phyloP scores from a whole-genome alignment of 2,888 invertebrate genomes.

The Antheraea assamensis region DNA sequence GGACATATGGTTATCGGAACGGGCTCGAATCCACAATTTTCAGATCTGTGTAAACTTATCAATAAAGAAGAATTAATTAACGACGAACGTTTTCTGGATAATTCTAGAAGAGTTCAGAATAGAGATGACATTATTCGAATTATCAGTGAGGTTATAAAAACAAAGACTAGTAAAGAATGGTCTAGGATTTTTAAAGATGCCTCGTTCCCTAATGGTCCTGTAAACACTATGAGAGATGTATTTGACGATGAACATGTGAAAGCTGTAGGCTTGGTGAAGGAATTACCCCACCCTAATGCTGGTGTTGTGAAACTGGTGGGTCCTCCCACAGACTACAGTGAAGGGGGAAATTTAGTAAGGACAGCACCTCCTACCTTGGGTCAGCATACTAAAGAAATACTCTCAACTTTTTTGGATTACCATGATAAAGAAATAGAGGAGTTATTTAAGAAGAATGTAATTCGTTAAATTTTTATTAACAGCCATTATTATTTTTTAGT shows the following conservation, averaged over 20 bases:
- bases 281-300: constrained; percentile 85
- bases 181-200: constrained; percentile 85
- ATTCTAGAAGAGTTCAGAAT: constrained; percentile 89
- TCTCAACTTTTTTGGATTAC: constrained; percentile 86
- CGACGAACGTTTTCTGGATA: constrained; percentile 86
- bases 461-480: constrained; percentile 41
- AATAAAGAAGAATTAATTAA: constrained; percentile 81
- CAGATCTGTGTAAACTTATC: constrained; percentile 86
- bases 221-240: constrained; percentile 92
- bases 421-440: constrained; percentile 81
- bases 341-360: constrained; percentile 86
- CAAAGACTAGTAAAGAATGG: constrained; percentile 90
- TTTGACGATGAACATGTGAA: constrained; percentile 94
- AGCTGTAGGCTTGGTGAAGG: constrained; percentile 87
- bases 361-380: constrained; percentile 92
- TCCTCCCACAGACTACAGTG: constrained; percentile 92
- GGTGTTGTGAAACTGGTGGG: constrained; percentile 90
- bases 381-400: constrained; percentile 91
- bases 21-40: constrained; percentile 92
- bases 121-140: constrained; percentile 85
- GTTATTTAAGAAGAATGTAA: constrained; percentile 71
- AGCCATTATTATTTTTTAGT: background rate
- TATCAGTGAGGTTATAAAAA: constrained; percentile 81
- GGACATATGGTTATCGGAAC: constrained; percentile 93
- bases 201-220: constrained; percentile 93